Conservation (phyloP, 2,797 vertebrate genomes). For the Acanthopagrus latus region DNA sequence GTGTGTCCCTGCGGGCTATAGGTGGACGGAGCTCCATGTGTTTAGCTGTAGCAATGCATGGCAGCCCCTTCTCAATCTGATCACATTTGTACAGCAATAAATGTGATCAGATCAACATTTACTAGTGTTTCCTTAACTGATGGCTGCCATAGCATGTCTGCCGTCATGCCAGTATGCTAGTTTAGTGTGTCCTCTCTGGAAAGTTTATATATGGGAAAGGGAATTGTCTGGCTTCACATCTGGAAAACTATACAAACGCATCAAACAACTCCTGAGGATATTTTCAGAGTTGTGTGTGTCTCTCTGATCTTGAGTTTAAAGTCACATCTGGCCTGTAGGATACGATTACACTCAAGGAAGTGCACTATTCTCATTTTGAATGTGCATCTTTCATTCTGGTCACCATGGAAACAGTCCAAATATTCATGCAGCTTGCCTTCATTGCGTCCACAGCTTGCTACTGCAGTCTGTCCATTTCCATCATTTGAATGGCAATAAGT, state of each 20-base stretch:
- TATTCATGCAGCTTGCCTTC: slow-evolving; percentile 39
- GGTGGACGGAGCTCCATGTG: slow-evolving; percentile 50
- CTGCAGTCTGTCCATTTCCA: slow-evolving; percentile 71
- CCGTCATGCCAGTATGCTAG: slow-evolving; percentile 1
- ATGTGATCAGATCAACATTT: slow-evolving; percentile 48
- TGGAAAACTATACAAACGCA: not conserved
- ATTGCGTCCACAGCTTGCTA: slow-evolving; percentile 58
- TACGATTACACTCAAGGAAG: not conserved
- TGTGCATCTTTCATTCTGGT: slow-evolving; percentile 40
- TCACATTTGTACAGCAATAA: slow-evolving; percentile 29
- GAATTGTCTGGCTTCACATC: not conserved
- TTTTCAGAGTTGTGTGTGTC: not conserved
- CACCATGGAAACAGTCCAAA: slow-evolving; percentile 61
- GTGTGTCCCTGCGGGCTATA: slow-evolving; percentile 37
- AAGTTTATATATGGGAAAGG: not conserved
- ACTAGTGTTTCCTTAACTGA: slow-evolving; percentile 11
- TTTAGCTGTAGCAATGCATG: slow-evolving; percentile 67
- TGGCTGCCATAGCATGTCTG: slow-evolving; percentile 58
- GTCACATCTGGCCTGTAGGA: not conserved
- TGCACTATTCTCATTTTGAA: slow-evolving; percentile 26
- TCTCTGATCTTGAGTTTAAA: slow-evolving; percentile 2
- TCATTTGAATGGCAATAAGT: slow-evolving; percentile 63
- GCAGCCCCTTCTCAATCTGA: slow-evolving; percentile 55
- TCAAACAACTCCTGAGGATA: slow-evolving; percentile 3
- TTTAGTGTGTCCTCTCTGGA: slow-evolving; percentile 2